A percentile compares a stretch with the other conserved stretches of the same genome.
These are phyloP conservation scores for Netelia melanura DNA, from an alignment of 2,888 invertebrate genomes.

Conservation along the genomic window DNA sequence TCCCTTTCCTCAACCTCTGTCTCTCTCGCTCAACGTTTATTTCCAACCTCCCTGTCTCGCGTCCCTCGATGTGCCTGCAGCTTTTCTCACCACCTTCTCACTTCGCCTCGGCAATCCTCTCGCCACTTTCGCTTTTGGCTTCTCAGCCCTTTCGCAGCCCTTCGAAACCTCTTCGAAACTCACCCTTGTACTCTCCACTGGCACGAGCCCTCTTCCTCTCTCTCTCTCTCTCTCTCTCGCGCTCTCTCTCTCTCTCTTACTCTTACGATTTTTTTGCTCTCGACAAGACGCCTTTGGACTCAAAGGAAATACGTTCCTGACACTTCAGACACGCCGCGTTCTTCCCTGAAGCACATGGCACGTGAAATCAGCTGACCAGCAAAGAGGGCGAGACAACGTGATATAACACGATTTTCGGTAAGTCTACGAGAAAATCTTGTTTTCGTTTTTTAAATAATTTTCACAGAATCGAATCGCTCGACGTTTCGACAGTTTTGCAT, in stretches of 20 bases:
- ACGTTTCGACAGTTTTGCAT: too few species aligned
- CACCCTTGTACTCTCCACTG: slow-evolving; percentile 26
- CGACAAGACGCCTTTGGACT: slow-evolving; percentile 49
- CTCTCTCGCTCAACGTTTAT: slow-evolving; percentile 9
- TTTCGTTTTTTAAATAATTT: not conserved
- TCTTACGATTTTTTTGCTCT: slow-evolving; percentile 7
- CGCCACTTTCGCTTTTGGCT: slow-evolving; percentile 37
- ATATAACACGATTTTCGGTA: slow-evolving; percentile 14
- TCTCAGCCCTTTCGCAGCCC: slow-evolving; percentile 40
- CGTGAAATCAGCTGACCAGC: slow-evolving; percentile 25
- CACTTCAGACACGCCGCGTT: slow-evolving; percentile 74
- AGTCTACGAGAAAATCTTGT: not conserved
- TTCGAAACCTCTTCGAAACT: slow-evolving; percentile 46
- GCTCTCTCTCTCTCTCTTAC: not conserved
- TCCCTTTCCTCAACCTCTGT: slow-evolving; percentile 64
- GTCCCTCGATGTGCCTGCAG: slow-evolving; percentile 57
- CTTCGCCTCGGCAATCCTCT: slow-evolving; percentile 9
- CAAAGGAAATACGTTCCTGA: slow-evolving; percentile 75
- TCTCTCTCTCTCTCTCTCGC: not conserved
- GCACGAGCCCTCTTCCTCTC: not conserved
- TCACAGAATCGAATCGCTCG: not conserved
- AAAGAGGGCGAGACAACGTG: not conserved
- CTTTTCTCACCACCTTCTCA: slow-evolving; percentile 62
- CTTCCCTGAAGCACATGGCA: slow-evolving; percentile 59
- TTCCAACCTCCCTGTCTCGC: slow-evolving; percentile 18